Evolutionary conservation across 2,113 vertebrate species (phyloP).

Genomic region (Bufo gargarizans): DNA sequence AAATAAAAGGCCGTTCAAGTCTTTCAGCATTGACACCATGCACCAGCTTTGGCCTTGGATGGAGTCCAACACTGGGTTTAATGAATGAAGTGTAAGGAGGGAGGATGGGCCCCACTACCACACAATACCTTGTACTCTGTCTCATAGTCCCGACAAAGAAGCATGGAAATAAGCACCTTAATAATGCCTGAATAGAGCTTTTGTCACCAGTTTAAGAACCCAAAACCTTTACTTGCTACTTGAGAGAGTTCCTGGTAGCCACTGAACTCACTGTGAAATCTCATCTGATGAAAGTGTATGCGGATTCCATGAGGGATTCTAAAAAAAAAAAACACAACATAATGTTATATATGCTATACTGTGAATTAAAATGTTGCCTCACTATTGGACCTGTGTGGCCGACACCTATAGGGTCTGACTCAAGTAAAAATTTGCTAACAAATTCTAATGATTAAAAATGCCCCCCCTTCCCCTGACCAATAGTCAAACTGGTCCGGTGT

Average conservation of each 20-base stretch:
- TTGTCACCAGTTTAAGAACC: slow-evolving; percentile 38
- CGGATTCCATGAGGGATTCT: background rate
- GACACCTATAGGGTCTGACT: too few species aligned
- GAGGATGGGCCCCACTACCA: background rate
- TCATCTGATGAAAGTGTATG: background rate
- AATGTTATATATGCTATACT: background rate
- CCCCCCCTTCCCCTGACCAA: too few species aligned
- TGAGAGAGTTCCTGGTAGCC: background rate
- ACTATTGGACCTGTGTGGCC: background rate
- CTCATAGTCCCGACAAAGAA: slow-evolving; percentile 37
- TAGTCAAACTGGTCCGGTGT: too few species aligned
- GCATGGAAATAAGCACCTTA: slow-evolving; percentile 46
- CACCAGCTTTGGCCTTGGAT: slow-evolving; percentile 24
- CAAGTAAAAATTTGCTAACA: too few species aligned
- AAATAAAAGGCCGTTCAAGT: slow-evolving; percentile 30
- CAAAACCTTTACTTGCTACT: background rate
- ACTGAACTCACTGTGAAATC: slow-evolving; percentile 8
- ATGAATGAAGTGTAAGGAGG: slow-evolving; percentile 52
- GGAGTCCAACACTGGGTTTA: background rate
- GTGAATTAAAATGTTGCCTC: background rate
- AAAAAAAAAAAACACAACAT: too few species aligned
- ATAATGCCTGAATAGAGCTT: slow-evolving; percentile 39
- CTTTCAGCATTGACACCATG: background rate
- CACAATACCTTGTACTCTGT: slow-evolving; percentile 38
- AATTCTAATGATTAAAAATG: too few species aligned